phyloP scores from a whole-genome alignment of 2,888 invertebrate genomes.

The Allygus modestus region DNA sequence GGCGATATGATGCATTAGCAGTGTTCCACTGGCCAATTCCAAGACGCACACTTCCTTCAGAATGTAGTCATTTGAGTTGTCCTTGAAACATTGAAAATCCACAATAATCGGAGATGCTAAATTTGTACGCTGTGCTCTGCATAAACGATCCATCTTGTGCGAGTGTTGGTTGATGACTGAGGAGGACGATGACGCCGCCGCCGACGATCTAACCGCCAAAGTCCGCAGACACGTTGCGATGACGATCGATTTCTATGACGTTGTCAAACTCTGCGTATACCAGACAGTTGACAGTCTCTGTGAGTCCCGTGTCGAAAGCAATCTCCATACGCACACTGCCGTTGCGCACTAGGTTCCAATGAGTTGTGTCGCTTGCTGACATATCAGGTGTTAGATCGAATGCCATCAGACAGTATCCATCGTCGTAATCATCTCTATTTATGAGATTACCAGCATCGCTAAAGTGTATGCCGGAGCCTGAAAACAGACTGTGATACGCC shows the following conservation, averaged over 20 bases:
- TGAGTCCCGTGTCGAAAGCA: conserved; percentile 58
- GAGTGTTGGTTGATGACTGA: too few relatives aligned
- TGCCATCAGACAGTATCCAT: conserved; percentile 68
- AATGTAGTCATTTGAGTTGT: not conserved
- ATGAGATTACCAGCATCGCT: conserved; percentile 56
- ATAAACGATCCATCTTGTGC: too few relatives aligned
- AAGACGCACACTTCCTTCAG: not conserved
- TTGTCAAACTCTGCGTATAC: conserved; percentile 71
- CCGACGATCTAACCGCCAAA: conserved; percentile 63
- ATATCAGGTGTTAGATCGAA: conserved; percentile 71
- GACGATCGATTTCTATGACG: conserved; percentile 70
- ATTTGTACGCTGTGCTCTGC: too few relatives aligned
- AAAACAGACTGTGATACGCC: conserved; percentile 70
- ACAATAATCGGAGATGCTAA: not conserved
- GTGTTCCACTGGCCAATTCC: too few relatives aligned
- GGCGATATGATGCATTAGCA: too few relatives aligned
- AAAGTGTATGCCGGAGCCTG: conserved; percentile 46
- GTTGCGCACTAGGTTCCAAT: conserved; percentile 67
- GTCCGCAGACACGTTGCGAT: conserved; percentile 67
- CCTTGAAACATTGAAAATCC: conserved; percentile 37
- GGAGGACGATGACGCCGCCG: too few relatives aligned
- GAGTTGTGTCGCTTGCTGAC: conserved; percentile 63
- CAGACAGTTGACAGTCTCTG: conserved; percentile 68
- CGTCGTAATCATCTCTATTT: conserved; percentile 60
- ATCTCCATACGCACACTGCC: not conserved